A percentile compares a stretch with the other conserved stretches of the same genome.
Evolutionary conservation across 2,113 vertebrate genomes (phyloP).

Genomic region (Spilogale gracilis): DNA sequence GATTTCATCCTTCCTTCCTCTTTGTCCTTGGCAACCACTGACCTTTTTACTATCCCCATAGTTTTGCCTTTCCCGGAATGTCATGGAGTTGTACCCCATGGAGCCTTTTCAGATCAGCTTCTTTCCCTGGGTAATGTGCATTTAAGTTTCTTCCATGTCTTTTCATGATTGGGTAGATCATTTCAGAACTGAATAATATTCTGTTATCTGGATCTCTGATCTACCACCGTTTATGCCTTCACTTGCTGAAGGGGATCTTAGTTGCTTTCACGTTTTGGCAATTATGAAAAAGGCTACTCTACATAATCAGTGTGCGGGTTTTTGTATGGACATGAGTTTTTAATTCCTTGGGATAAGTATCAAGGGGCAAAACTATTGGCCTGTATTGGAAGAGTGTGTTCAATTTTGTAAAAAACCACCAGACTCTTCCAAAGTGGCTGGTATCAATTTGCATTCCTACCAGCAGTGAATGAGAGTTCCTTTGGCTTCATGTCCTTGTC

Average conservation of each 20-base stretch:
- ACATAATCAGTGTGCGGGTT: not conserved
- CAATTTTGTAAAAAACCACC: not conserved
- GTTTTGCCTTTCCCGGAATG: not conserved
- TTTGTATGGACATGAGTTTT: not conserved
- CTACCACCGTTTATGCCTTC: not conserved
- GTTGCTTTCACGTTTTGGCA: not conserved
- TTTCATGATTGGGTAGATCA: not conserved
- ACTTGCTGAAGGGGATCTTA: not conserved
- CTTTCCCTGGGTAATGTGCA: not conserved
- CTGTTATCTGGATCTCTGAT: not conserved
- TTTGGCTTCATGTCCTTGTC: not conserved
- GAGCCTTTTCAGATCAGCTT: not conserved
- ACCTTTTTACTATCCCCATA: not conserved
- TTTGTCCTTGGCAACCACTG: not conserved
- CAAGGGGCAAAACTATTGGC: not conserved
- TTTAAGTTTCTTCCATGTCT: not conserved
- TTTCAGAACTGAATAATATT: not conserved
- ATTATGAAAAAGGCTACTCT: not conserved
- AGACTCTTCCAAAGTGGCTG: not conserved
- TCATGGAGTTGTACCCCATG: not conserved
- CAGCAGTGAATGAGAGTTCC: not conserved
- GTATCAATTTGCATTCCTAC: not conserved
- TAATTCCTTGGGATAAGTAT: not conserved
- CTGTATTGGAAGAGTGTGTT: not conserved
- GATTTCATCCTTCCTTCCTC: not conserved